phyloP scores from a whole-genome alignment of 2,797 vertebrate genomes.

The Rhinoraja longicauda region DNA sequence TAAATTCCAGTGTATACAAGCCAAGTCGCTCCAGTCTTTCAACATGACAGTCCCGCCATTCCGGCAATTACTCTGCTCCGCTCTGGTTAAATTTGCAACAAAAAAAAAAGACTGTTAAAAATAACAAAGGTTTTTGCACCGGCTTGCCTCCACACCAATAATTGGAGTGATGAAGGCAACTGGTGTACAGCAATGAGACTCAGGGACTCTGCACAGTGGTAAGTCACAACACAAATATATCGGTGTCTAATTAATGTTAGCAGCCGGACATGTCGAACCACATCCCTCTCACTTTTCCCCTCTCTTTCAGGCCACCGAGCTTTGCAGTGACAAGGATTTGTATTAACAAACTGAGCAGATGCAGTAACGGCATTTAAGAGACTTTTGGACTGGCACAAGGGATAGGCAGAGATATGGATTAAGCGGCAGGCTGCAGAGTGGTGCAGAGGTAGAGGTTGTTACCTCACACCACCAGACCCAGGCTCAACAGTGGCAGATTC shows the following conservation, averaged over 20 bases:
- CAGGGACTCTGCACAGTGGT: background rate
- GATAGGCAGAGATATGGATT: too few relatives aligned
- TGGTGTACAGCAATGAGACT: background rate
- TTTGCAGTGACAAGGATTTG: too few relatives aligned
- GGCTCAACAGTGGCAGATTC: too few relatives aligned
- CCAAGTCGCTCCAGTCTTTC: too few relatives aligned
- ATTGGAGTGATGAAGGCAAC: background rate
- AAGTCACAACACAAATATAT: background rate
- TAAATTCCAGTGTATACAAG: too few relatives aligned
- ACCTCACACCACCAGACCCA: too few relatives aligned
- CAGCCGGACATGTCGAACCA: background rate
- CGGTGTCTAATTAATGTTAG: background rate
- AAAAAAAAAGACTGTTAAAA: slow-evolving; percentile 2
- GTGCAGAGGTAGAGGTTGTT: too few relatives aligned
- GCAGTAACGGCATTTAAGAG: too few relatives aligned
- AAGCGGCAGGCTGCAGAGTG: too few relatives aligned
- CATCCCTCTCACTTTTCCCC: background rate
- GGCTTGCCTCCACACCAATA: background rate
- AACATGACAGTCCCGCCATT: background rate
- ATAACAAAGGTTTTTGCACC: background rate
- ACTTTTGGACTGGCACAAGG: too few relatives aligned
- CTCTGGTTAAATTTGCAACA: background rate
- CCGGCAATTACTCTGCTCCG: background rate
- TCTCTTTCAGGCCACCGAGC: too few relatives aligned
- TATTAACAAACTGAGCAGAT: too few relatives aligned